A percentile compares a stretch with the other conserved stretches of the same genome.
These are phyloP conservation scores for Psittacula echo DNA, from an alignment of 2,797 vertebrate genomes.

Conservation along the genomic window DNA sequence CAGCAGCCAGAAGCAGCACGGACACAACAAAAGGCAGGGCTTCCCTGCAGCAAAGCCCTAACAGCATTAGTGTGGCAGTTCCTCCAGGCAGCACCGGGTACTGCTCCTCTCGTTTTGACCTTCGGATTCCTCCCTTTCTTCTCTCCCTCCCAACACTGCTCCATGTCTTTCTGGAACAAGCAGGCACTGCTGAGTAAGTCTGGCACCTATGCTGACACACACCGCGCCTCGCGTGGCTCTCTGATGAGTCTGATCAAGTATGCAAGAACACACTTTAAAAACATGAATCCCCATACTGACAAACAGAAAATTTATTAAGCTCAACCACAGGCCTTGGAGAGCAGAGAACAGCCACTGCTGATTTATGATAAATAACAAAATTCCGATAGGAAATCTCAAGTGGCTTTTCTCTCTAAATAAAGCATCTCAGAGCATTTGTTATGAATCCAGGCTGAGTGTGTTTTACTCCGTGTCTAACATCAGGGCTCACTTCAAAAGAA, in stretches of 20 bases:
- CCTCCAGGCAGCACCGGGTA: slow-evolving; percentile 13
- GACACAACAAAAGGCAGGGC: slow-evolving; percentile 44
- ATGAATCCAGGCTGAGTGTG: slow-evolving; percentile 74
- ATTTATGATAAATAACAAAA: slow-evolving; percentile 80
- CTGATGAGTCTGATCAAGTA: slow-evolving; percentile 74
- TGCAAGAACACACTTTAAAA: slow-evolving; percentile 72
- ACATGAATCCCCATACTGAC: slow-evolving; percentile 70
- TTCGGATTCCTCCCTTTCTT: slow-evolving; percentile 5
- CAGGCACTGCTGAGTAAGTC: slow-evolving; percentile 59
- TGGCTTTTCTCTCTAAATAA: slow-evolving; percentile 79
- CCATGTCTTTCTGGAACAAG: slow-evolving; percentile 20
- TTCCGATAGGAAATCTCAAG: slow-evolving; percentile 79
- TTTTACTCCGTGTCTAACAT: slow-evolving; percentile 75
- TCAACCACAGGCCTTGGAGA: slow-evolving; percentile 70
- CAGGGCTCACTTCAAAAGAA: slow-evolving; percentile 77
- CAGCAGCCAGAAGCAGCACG: slow-evolving; percentile 21
- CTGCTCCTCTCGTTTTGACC: slow-evolving; percentile 37
- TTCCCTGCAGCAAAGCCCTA: slow-evolving; percentile 61
- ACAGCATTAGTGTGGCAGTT: background rate
- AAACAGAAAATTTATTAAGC: slow-evolving; percentile 71
- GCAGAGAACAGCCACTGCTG: slow-evolving; percentile 66
- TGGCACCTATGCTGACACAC: slow-evolving; percentile 62
- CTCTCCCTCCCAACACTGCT: background rate
- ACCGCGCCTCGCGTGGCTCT: slow-evolving; percentile 43
- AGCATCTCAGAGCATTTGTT: slow-evolving; percentile 77